Evolutionary conservation across 2,113 vertebrate species (phyloP), one percentile per base, ranked within the genome.

Genomic region (Pelusios castaneus): DNA sequence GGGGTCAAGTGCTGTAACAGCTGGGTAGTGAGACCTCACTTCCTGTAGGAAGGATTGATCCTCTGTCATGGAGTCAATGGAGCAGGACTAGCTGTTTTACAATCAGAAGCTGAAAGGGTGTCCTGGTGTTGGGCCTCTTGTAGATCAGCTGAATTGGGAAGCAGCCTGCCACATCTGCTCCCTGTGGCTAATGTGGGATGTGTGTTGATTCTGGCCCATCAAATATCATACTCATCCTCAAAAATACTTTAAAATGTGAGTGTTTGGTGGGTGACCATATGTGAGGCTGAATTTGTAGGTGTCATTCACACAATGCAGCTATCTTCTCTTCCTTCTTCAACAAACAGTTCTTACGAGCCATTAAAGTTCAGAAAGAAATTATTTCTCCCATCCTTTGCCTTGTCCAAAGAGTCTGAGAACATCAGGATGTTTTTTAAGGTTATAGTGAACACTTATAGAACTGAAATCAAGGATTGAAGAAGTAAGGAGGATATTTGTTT

Each of bases 151-250:
- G 77, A 91, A 90, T 8, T 70, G 60, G 16, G 60, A 67, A n/a
- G 17, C 60, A 67, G 34, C 4, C 7, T n/a, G 60, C 60, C 34
- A 10, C 16, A 67, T n/a, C 60, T n/a, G 25, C 82, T 96, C 88
- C 94, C 89, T 95, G 89, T 79, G 91, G 86, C 77, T 56, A 79
- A 77, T 82, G 54, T 67, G 34, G 8, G 34, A 7, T 9, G 8
- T 63, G 92, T 95, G 93, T 95, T 95, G 96, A 94, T 94, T 96
- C 94, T 97, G 96, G 88, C 86, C 82, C 82, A 94, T 95, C 95
- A 93, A 95, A 87, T 77, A 81, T 95, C 43, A 80, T 92, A 92
- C 95, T 96, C 92, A 93, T 97, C 94, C 95, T 96, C 88, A 95
- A 85, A 93, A 97, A 95, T 67, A 55, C 82, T 96, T 91, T 89